A percentile compares a stretch with the other conserved stretches of the same genome.
phyloP scores from a whole-genome alignment of 2,113 vertebrate species.

The Anarhynchus alexandrinus region DNA sequence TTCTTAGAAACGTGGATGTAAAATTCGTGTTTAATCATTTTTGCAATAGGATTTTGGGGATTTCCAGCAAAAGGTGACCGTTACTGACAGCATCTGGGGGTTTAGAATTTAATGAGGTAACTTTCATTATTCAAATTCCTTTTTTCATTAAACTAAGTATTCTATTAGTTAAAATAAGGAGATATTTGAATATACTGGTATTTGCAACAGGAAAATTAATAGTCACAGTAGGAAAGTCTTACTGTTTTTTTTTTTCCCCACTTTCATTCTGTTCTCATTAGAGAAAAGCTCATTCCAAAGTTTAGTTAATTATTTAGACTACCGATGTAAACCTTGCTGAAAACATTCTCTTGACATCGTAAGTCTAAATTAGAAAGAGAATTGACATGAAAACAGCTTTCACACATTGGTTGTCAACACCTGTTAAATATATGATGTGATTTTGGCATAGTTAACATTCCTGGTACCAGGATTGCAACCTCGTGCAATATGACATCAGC shows the following conservation, averaged over 20 bases:
- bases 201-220: background rate
- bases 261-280: background rate
- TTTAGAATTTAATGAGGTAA: conserved; percentile 63
- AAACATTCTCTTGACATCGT: background rate
- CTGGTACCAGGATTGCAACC: background rate
- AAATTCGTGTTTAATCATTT: background rate
- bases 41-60: background rate
- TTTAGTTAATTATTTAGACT: background rate
- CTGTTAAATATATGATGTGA: background rate
- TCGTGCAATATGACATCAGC: background rate
- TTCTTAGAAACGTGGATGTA: background rate
- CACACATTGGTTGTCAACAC: background rate
- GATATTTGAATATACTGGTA: background rate
- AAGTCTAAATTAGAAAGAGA: background rate
- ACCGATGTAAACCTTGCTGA: background rate
- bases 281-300: background rate
- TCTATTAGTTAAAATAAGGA: conserved; percentile 52
- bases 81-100: background rate
- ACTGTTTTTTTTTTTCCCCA: background rate
- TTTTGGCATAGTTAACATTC: background rate
- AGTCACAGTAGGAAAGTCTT: background rate
- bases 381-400: background rate
- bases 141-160: conserved; percentile 71
- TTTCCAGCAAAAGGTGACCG: background rate
- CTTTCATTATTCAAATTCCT: conserved; percentile 56